Evolutionary conservation across 2,113 vertebrate genomes (phyloP).

Genomic region (Phoenicopterus ruber): DNA sequence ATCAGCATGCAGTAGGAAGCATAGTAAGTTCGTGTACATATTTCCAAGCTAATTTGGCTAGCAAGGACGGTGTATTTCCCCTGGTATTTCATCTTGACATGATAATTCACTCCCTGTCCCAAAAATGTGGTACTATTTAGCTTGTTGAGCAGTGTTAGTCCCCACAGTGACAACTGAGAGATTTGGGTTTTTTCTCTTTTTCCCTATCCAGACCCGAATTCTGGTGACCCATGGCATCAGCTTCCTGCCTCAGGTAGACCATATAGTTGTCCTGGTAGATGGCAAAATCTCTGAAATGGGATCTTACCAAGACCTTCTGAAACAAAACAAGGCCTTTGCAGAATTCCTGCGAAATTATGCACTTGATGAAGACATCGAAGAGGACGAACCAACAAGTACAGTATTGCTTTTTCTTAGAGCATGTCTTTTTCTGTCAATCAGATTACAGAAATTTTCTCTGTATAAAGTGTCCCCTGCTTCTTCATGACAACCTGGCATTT

Average conservation of each 20-base stretch:
- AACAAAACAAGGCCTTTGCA: constrained; percentile 86
- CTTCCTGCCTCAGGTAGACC: constrained; percentile 93
- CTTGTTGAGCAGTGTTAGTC: not conserved
- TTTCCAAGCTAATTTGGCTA: not conserved
- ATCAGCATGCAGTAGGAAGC: not conserved
- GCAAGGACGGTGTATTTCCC: not conserved
- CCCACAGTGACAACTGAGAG: not conserved
- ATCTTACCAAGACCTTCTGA: constrained; percentile 86
- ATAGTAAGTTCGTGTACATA: not conserved
- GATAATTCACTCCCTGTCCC: not conserved
- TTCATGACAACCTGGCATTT: not conserved
- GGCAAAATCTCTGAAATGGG: constrained; percentile 91
- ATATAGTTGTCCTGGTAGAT: constrained; percentile 86
- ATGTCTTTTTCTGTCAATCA: not conserved
- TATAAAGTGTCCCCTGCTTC: not conserved
- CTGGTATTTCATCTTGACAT: not conserved
- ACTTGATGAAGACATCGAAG: constrained; percentile 78
- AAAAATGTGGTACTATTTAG: not conserved
- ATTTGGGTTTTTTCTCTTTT: not conserved
- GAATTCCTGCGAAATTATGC: constrained; percentile 93
- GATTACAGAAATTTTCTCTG: not conserved
- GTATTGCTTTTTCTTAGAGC: not conserved
- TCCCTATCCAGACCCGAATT: constrained; percentile 82
- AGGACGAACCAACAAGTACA: constrained; percentile 78
- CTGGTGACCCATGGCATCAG: constrained; percentile 92